Evolutionary conservation across 1,140 invertebrate species (phyloP), one percentile per base, ranked within the genome.

Genomic region (Leptinotarsa defecta): DNA sequence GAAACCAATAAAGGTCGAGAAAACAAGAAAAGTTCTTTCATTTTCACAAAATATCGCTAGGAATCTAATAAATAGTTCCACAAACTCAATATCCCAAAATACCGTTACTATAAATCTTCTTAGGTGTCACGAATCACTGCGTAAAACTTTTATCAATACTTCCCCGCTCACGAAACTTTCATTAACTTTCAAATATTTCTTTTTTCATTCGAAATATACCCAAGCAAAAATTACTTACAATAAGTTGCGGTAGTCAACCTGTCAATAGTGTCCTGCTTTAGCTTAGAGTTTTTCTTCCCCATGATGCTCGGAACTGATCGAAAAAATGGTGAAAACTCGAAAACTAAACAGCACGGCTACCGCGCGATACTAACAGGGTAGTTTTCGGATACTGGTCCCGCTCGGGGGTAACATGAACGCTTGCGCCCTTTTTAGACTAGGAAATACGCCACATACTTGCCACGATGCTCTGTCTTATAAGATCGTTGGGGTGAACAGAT

Each of bases 231-330:
- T 43, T 43, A 95, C 94, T 96, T 87, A 96, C 95, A 96, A 88
- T 96, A 96, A 78, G 95, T 96, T 80, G 94, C 94, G 71, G 91
- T 93, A 80, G 93, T 95, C 75, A 96, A 89, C 81, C 94, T 90
- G 86, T 95, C 94, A 85, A 96, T 95, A 76, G 94, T 95, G 86
- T 96, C 94, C 86, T 95, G 94, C 89, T 95, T 96, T 84, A 96
- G 90, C 89, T 96, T 96, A 67, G 94, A 96, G 86, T 95, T 96
- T 87, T 95, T 95, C 89, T 96, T 96, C 81, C 93, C 93, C 93
- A 94, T 94, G 65, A 63, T 79, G 64, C 74, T 71, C 19, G 22
- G 74, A 34, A 65, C 20, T 48, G 48, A 64, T 19, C 20, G 22
- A 52, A 73, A 61, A n/a, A 22, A 49, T 64, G 68, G 68, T 34